Evolutionary conservation across 1,140 invertebrate genomes (phyloP).

Genomic region (Onthophagus taurus): DNA sequence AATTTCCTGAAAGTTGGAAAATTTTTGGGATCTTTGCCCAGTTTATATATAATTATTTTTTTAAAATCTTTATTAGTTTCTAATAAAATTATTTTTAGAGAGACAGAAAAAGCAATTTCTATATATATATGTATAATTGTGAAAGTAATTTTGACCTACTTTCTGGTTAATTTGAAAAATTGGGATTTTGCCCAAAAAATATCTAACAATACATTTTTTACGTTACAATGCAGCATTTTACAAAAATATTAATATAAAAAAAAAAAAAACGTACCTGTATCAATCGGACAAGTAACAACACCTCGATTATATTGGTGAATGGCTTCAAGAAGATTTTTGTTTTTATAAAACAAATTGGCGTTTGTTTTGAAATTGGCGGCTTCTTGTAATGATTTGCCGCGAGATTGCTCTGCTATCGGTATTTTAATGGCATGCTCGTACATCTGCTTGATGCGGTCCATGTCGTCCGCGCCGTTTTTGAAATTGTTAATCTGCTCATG

Average conservation of each 20-base stretch:
- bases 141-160: constrained; percentile 4
- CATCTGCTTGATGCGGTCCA: constrained; percentile 28
- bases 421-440: constrained; percentile 23
- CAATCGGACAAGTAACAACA: constrained; percentile 51
- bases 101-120: constrained; percentile 11
- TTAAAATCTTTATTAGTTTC: too few relatives aligned
- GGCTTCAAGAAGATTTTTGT: constrained; percentile 64
- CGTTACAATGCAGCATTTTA: too few relatives aligned
- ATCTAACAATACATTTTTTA: not conserved
- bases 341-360: constrained; percentile 71
- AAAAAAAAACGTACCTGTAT: constrained; percentile 45
- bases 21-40: too few relatives aligned
- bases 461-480: constrained; percentile 22
- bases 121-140: constrained; percentile 10
- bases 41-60: too few relatives aligned
- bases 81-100: constrained; percentile 13
- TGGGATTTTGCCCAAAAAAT: too few relatives aligned
- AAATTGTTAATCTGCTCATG: constrained; percentile 25
- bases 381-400: constrained; percentile 52
- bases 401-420: constrained; percentile 28
- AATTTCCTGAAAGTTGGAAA: too few relatives aligned
- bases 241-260: not conserved
- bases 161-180: constrained; percentile 8
- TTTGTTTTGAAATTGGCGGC: constrained; percentile 57
- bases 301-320: constrained; percentile 65